Base-by-base conservation (phyloP, 2,888 invertebrate genomes). In the Allacma fusca region DNA sequence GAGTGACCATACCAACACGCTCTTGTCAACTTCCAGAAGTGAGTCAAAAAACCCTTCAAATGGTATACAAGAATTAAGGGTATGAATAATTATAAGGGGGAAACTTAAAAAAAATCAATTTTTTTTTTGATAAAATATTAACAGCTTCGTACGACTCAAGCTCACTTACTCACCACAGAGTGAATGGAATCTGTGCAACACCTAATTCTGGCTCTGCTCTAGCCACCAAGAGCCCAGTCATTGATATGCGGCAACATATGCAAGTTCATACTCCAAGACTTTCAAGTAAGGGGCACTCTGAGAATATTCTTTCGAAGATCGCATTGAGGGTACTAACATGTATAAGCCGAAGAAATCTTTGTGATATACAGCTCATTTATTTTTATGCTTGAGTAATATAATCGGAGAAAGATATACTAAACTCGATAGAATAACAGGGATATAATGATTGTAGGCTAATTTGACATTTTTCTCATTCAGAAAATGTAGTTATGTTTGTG, bases 131-230 rank as follows among this genome's bases (percentile, higher is more conserved):
- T 29, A 12, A n/a, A 67, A 67, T 34, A 57, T 19, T 72, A n/a
- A 23, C 26, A 77, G 77, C 72, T 23, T 77, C 77, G 19, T 77
- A 77, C 64, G 77, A 77, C 26, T 64, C 77, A 29, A 65, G 50
- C 19, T 72, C 77, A 12, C 71, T 71, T 40, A 57, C 43, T 16
- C 65, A 68, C 64, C 77, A 77, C 50, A 71, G 72, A 23, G 28
- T 50, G 9, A 62, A 62, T 28, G 71, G 72, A 70, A 62, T 59
- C n/a, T 65, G 24, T 9, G 40, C 67, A 1, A 64, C 65, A 1
- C 62, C 28, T 7, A 34, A 50, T 23, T 50, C 64, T 19, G 72
- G 62, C 4, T 69, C 71, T 26, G 70, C 71, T 12, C 34, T 76
- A 1, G 13, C 62, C 7, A 62, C 29, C 21, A 76, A 76, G 57